Percentiles rank a stretch among this genome's conserved stretches.
Conservation (phyloP, 2,113 vertebrate species). For the Campylomormyrus tamandua region DNA sequence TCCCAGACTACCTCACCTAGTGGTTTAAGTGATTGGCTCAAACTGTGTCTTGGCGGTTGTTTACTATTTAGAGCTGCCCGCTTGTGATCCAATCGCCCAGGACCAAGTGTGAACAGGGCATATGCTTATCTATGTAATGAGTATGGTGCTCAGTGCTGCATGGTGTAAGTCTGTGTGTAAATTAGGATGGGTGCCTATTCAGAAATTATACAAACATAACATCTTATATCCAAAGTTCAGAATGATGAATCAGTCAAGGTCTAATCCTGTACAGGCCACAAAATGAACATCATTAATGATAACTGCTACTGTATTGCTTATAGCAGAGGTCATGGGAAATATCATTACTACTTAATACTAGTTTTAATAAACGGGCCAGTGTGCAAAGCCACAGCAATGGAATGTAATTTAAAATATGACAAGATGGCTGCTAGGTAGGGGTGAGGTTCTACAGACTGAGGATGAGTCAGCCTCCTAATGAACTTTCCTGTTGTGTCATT, state of each 20-base stretch:
- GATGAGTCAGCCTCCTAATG: constrained; percentile 69
- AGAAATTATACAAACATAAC: background rate
- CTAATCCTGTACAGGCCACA: background rate
- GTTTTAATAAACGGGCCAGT: background rate
- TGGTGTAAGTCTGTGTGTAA: background rate
- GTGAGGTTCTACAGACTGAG: constrained; percentile 14
- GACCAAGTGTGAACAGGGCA: background rate
- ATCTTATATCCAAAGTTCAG: background rate
- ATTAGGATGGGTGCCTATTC: background rate
- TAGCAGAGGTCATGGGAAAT: background rate
- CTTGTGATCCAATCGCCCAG: background rate
- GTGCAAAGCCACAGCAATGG: constrained; percentile 43
- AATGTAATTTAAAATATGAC: constrained; percentile 37
- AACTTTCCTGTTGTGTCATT: constrained; percentile 65
- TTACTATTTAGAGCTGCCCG: background rate
- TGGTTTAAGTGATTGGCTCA: background rate
- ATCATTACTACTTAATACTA: background rate
- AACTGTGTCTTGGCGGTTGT: background rate
- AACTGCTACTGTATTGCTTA: background rate
- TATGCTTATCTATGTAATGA: background rate
- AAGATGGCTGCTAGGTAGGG: constrained; percentile 64
- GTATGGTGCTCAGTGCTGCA: background rate
- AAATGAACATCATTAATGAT: background rate
- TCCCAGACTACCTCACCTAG: background rate
- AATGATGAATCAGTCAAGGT: background rate